A percentile compares a stretch with the other conserved stretches of the same genome.
Conservation (phyloP, 2,888 invertebrate genomes). For the Eupithecia tripunctaria region DNA sequence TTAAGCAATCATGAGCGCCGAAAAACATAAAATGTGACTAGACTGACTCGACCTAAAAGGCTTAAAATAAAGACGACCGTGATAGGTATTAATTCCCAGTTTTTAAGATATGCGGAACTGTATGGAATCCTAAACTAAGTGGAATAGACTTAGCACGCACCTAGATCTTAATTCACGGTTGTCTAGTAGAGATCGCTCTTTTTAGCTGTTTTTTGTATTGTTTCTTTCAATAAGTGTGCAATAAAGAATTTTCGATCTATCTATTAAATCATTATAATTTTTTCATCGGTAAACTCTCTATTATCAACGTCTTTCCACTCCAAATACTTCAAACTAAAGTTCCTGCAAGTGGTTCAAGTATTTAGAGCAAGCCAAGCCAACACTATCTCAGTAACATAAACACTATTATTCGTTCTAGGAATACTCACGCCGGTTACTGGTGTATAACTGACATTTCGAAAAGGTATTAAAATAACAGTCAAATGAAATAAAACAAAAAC, state of each 20-base stretch:
- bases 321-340: conserved; percentile 37
- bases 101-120: too few relatives aligned
- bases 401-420: conserved; percentile 36
- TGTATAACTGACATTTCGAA: conserved; percentile 13
- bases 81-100: too few relatives aligned
- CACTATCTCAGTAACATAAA: conserved; percentile 42
- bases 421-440: conserved; percentile 21
- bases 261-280: too few relatives aligned
- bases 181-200: background rate
- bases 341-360: conserved; percentile 45
- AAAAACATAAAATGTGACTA: background rate
- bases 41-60: background rate
- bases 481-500: background rate
- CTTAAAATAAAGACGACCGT: background rate
- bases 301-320: conserved; percentile 38
- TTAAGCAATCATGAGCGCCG: too few relatives aligned
- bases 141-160: too few relatives aligned
- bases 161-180: background rate
- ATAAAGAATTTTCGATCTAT: too few relatives aligned
- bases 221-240: too few relatives aligned
- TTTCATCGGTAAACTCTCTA: too few relatives aligned
- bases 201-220: too few relatives aligned
- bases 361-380: conserved; percentile 51
- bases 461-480: background rate
- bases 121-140: too few relatives aligned